These are phyloP conservation scores for Urophycis tenuis DNA, from an alignment of 2,797 vertebrate species.

Conservation along the genomic window DNA sequence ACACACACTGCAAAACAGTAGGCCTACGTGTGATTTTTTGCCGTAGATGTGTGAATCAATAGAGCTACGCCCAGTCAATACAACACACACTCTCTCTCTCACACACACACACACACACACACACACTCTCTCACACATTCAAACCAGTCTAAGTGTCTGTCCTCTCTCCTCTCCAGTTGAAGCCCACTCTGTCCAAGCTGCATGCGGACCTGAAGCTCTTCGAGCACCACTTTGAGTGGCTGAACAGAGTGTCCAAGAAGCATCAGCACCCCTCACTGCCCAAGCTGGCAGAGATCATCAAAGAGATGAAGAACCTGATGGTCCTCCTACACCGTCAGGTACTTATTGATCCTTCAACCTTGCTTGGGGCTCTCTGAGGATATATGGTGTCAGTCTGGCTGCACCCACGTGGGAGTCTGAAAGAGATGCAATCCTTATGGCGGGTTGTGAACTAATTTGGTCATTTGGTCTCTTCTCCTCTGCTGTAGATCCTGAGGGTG, in stretches of 20 bases:
- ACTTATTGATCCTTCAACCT: slow-evolving; percentile 22
- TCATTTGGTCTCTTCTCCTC: not conserved
- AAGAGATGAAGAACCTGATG: slow-evolving; percentile 67
- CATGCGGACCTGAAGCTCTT: slow-evolving; percentile 72
- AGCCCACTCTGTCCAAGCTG: slow-evolving; percentile 72
- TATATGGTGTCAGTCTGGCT: not conserved
- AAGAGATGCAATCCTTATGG: not conserved
- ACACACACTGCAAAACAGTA: not conserved
- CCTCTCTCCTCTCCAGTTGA: slow-evolving; percentile 63
- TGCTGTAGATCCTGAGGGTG: slow-evolving; percentile 64
- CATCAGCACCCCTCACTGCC: slow-evolving; percentile 66
- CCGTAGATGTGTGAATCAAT: slow-evolving; percentile 12
- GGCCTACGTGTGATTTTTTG: not conserved
- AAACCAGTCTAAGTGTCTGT: slow-evolving; percentile 39
- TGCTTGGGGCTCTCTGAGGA: not conserved
- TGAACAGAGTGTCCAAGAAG: slow-evolving; percentile 68
- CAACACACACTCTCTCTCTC: not conserved
- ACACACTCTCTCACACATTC: not conserved
- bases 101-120: not conserved
- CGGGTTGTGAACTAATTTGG: slow-evolving; percentile 3
- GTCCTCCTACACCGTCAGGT: slow-evolving; percentile 70
- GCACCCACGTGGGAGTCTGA: not conserved
- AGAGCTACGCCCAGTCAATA: slow-evolving; percentile 5
- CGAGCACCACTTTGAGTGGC: slow-evolving; percentile 77
- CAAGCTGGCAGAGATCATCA: slow-evolving; percentile 71